phyloP scores from a whole-genome alignment of 2,113 vertebrate species.

The Oryzias melastigma region DNA sequence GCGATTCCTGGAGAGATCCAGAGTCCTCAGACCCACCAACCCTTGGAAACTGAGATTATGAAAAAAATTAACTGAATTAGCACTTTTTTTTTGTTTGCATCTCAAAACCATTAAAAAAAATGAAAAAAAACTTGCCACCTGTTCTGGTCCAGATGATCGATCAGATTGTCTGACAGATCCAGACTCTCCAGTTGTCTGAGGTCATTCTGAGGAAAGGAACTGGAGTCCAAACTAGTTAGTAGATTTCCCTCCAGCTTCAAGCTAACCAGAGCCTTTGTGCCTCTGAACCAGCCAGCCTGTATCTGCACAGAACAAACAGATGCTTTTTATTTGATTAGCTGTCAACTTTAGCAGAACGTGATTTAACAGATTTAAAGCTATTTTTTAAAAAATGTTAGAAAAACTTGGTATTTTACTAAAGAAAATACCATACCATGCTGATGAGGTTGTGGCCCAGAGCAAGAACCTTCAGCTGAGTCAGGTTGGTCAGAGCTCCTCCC shows the following conservation, averaged over 20 bases:
- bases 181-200: constrained; percentile 74
- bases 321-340: too few species aligned
- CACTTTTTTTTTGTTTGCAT: not conserved
- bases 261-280: constrained; percentile 60
- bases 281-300: constrained; percentile 74
- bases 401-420: too few species aligned
- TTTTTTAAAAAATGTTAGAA: too few species aligned
- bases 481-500: constrained; percentile 68
- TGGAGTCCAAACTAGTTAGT: constrained; percentile 68
- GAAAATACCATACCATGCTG: constrained; percentile 27
- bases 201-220: constrained; percentile 65
- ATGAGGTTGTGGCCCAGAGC: constrained; percentile 74
- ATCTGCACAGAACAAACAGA: constrained; percentile 30
- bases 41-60: constrained; percentile 56
- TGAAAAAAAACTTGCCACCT: constrained; percentile 34
- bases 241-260: constrained; percentile 80
- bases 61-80: not conserved
- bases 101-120: too few species aligned
- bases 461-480: constrained; percentile 70
- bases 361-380: too few species aligned
- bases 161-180: constrained; percentile 82
- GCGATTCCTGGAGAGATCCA: constrained; percentile 82
- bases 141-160: constrained; percentile 66
- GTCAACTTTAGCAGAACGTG: too few species aligned
- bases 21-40: constrained; percentile 64